A percentile compares a stretch with the other conserved stretches of the same genome.
Evolutionary conservation across 2,113 vertebrate species (phyloP).

Genomic region (Sminthopsis crassicaudata): DNA sequence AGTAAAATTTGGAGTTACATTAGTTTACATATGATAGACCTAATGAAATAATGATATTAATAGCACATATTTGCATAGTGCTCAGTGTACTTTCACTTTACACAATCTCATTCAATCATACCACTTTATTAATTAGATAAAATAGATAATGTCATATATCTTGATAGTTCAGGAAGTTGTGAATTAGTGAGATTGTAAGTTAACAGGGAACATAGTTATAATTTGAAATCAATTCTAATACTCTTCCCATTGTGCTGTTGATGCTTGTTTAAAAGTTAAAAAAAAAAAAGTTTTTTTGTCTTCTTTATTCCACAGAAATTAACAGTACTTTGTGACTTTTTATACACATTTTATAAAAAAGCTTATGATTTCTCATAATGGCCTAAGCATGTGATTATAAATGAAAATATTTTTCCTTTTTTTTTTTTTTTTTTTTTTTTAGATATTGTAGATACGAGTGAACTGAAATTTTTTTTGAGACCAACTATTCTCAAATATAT

Average conservation of each 20-base stretch:
- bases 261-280: neutral
- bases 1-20: too few relatives aligned
- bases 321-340: conserved; percentile 22
- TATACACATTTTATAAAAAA: conserved; percentile 53
- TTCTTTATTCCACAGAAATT: neutral
- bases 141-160: neutral
- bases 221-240: neutral
- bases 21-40: neutral
- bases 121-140: neutral
- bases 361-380: conserved; percentile 45
- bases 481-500: conserved; percentile 98
- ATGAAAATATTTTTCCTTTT: conserved; percentile 65
- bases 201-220: neutral
- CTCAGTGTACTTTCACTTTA: neutral
- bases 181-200: neutral
- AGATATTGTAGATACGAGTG: conserved; percentile 95
- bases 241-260: neutral
- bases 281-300: conserved; percentile 1
- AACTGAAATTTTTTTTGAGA: conserved; percentile 97
- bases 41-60: neutral
- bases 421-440: conserved; percentile 77
- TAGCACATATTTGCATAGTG: neutral
- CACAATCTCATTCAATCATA: neutral
- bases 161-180: neutral
- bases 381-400: conserved; percentile 34